Evolutionary conservation across 2,113 vertebrate genomes (phyloP).

Genomic region (Poeciliopsis turrubarensis): DNA sequence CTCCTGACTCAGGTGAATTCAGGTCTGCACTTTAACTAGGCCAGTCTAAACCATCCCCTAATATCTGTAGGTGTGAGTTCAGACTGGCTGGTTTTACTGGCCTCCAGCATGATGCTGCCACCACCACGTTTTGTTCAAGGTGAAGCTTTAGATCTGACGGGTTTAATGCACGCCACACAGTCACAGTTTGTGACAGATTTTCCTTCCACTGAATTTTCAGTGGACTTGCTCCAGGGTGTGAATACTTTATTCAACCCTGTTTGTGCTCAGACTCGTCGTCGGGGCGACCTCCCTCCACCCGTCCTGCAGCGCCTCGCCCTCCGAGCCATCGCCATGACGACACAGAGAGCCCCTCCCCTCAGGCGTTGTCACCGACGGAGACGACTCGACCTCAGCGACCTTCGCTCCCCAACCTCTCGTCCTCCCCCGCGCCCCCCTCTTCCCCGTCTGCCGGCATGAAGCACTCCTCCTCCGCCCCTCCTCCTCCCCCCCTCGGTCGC

Average conservation of each 20-base stretch:
- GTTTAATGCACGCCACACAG: too few relatives aligned
- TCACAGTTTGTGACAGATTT: too few relatives aligned
- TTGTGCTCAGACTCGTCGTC: constrained; percentile 69
- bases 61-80: too few relatives aligned
- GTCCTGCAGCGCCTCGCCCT: constrained; percentile 85
- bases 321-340: constrained; percentile 81
- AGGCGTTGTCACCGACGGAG: constrained; percentile 82
- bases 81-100: too few relatives aligned
- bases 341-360: constrained; percentile 69
- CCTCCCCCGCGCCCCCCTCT: constrained; percentile 81
- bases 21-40: neutral
- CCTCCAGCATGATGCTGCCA: neutral
- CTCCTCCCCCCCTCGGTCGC: constrained; percentile 79
- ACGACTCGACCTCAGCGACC: constrained; percentile 84
- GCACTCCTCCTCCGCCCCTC: constrained; percentile 87
- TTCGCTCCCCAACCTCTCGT: constrained; percentile 87
- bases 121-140: neutral
- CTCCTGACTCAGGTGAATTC: neutral
- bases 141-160: neutral
- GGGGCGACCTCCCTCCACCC: constrained; percentile 77
- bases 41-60: too few relatives aligned
- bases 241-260: too few relatives aligned
- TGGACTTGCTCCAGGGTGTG: too few relatives aligned
- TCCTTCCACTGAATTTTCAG: too few relatives aligned
- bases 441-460: constrained; percentile 83